Evolutionary conservation across 1,140 invertebrate genomes (phyloP).

Genomic region (Caenorhabditis latens): DNA sequence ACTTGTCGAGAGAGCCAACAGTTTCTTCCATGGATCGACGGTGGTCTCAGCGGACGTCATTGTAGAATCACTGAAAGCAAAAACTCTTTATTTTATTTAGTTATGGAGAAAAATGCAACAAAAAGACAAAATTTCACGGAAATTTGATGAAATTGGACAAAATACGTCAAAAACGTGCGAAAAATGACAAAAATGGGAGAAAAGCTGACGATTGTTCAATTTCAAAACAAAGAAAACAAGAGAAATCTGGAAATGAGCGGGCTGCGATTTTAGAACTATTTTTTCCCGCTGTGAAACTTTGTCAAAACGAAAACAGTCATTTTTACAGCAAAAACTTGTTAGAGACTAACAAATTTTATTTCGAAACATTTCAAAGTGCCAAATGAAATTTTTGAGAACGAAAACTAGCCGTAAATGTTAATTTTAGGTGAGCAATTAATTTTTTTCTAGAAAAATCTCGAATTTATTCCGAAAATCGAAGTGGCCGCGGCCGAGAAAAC

Average conservation of each 20-base stretch:
- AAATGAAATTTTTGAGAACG: background rate
- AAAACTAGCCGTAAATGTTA: background rate
- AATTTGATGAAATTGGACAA: background rate
- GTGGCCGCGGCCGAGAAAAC: background rate
- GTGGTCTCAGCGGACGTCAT: background rate
- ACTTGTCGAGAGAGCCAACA: background rate
- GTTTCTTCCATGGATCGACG: background rate
- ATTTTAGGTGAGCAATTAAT: too few species aligned
- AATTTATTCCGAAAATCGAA: background rate
- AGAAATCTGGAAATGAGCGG: too few species aligned
- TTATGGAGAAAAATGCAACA: too few species aligned
- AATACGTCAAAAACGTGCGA: background rate
- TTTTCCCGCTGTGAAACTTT: background rate
- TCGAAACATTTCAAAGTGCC: background rate
- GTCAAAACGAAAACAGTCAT: background rate
- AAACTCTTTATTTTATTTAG: background rate
- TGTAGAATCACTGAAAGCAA: background rate
- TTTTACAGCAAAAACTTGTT: background rate
- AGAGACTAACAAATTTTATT: background rate
- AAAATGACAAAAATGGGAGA: background rate
- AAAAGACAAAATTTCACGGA: too few species aligned
- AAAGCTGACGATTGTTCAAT: background rate
- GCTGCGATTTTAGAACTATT: too few species aligned
- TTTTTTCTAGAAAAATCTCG: conserved; percentile 17
- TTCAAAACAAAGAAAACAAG: too few species aligned